Base-by-base conservation (phyloP, 2,888 invertebrate species). In the Amaurobius ferox region DNA sequence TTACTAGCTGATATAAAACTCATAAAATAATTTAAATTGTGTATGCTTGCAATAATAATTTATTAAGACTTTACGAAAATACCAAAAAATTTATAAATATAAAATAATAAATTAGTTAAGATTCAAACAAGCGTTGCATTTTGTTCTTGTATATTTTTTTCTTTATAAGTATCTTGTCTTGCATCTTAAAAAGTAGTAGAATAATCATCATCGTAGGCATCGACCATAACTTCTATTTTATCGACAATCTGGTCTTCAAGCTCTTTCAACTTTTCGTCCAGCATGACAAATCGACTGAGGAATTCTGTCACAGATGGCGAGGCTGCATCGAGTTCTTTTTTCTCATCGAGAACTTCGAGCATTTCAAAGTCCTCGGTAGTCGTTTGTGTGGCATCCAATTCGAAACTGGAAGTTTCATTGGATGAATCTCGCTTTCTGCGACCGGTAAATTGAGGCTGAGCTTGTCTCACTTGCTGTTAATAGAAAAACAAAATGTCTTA, bases 361-460 rank as follows among this genome's bases (percentile, higher is more conserved):
- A 72, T 55, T 5, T 78, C 72, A 0, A 13, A 16, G 30, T 64
- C 70, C 23, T 67, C 44, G n/a, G 6, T 6, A 11, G 2, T 29
- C 13, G 13, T 29, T 29, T 13, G 28, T 0, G 11, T 1, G 28
- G 9, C 1, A 13, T 28, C 1, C 29, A 13, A 13, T 0, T 64
- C 29, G 13, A 6, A 13, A 13, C 0, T 64, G 13, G 13, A 6
- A 13, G 30, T 16, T n/a, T 64, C 30, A 2, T 13, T 3, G 16
- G 16, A 26, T 1, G 7, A 13, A 28, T 83, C 83, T 1, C 77
- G 29, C 32, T 62, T 66, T 29, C 55, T 28, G 0, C 85, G 71
- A n/a, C 85, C 85, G 1, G 73, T 86, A 48, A 86, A 86, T 28
- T 86, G 85, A 1, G 85, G 85, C 48, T 86, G 85, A 13, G 78